Evolutionary conservation across 2,113 vertebrate genomes (phyloP).

Genomic region (Pachyramphus minor): DNA sequence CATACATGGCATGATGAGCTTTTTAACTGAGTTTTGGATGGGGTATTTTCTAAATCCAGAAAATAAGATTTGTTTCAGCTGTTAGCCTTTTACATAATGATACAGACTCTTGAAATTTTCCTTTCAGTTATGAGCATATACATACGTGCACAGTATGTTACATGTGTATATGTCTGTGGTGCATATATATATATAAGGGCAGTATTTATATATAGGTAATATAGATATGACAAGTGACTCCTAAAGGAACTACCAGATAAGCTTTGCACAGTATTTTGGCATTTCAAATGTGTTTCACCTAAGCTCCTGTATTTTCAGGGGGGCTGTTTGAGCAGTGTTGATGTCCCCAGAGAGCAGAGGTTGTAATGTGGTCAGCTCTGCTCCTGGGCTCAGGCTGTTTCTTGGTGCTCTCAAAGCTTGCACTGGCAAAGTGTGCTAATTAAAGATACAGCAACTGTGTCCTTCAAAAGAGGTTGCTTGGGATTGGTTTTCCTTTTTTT

Average conservation of each 20-base stretch:
- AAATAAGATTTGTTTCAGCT: background rate
- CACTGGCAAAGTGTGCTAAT: background rate
- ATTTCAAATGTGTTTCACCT: background rate
- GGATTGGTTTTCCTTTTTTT: background rate
- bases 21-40: background rate
- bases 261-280: background rate
- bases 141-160: background rate
- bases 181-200: background rate
- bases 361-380: background rate
- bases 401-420: background rate
- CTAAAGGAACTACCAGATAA: background rate
- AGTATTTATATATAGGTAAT: background rate
- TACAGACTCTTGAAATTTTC: background rate
- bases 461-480: background rate
- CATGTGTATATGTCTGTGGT: background rate
- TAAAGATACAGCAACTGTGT: background rate
- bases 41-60: background rate
- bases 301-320: background rate
- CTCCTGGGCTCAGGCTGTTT: background rate
- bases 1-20: background rate
- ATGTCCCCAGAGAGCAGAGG: background rate
- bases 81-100: background rate
- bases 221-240: background rate
- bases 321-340: background rate
- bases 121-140: background rate